phyloP scores from a whole-genome alignment of 2,797 vertebrate genomes.

The Anolis apletophallus region DNA sequence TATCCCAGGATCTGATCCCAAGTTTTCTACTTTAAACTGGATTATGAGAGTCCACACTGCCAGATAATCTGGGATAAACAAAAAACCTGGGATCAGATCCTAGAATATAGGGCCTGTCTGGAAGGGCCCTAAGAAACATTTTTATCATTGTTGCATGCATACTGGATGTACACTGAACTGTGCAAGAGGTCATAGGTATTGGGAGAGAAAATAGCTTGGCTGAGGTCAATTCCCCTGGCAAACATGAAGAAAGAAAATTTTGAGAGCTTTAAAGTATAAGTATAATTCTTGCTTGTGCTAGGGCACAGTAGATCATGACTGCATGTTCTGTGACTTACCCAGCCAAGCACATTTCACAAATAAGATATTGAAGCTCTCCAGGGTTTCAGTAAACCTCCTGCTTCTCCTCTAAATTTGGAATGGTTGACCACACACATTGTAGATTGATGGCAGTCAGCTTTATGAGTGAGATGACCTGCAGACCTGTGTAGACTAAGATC shows the following conservation, averaged over 20 bases:
- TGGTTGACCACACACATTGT: too few species aligned
- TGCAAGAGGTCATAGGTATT: conserved; percentile 13
- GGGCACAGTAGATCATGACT: neutral
- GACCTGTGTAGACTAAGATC: neutral
- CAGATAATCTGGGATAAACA: too few species aligned
- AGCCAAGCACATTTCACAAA: neutral
- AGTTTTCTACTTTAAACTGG: too few species aligned
- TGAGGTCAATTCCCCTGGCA: fast-evolving
- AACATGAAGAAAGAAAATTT: neutral
- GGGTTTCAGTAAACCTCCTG: neutral
- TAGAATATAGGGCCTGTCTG: too few species aligned
- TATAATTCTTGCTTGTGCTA: neutral
- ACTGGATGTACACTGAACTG: neutral
- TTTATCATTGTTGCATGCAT: fast-evolving
- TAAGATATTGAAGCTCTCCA: neutral
- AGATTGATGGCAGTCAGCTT: neutral
- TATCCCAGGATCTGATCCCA: too few species aligned
- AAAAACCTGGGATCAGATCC: too few species aligned
- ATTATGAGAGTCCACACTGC: too few species aligned
- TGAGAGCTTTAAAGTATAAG: neutral
- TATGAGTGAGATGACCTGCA: neutral
- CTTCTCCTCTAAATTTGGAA: neutral
- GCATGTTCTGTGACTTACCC: neutral
- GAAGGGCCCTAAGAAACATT: neutral
- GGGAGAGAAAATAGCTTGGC: conserved; percentile 37